Percentiles rank a stretch among this genome's conserved stretches.
Conservation (phyloP, 2,888 invertebrate genomes). For the Atethmia centrago region DNA sequence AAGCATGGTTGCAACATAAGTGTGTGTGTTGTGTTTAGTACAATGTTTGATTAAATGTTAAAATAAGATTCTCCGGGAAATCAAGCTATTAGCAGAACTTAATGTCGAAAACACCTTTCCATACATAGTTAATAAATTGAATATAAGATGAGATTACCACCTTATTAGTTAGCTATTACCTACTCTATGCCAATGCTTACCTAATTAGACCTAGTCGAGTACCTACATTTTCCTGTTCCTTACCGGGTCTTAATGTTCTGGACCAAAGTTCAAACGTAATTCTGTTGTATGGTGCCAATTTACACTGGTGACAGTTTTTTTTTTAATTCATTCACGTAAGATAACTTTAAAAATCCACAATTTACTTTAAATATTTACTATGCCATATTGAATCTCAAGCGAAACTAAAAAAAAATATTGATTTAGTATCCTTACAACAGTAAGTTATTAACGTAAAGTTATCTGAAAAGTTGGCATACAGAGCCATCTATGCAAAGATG, state of each 20-base stretch:
- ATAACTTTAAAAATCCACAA: neutral
- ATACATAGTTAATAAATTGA: slow-evolving; percentile 13
- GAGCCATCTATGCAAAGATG: slow-evolving; percentile 53
- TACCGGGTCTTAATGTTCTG: neutral
- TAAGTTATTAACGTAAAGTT: too few relatives aligned
- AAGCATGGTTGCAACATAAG: neutral
- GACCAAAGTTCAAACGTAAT: slow-evolving; percentile 20
- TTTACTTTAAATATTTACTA: neutral
- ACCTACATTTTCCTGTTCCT: neutral
- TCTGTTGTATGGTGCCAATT: neutral
- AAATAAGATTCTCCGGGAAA: slow-evolving; percentile 6
- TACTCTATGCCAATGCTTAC: neutral
- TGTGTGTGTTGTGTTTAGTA: neutral
- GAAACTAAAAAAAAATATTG: neutral
- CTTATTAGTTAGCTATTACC: neutral
- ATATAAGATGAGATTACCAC: neutral
- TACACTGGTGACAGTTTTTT: neutral
- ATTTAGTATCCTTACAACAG: neutral
- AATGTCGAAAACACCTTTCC: slow-evolving; percentile 6
- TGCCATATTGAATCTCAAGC: neutral
- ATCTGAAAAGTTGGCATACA: slow-evolving; percentile 10
- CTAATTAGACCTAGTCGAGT: neutral
- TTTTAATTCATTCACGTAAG: neutral
- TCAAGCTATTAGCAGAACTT: neutral
- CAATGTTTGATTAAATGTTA: neutral